Conservation (phyloP, 23 tunicate genomes). For the Botrylloides violaceus region DNA sequence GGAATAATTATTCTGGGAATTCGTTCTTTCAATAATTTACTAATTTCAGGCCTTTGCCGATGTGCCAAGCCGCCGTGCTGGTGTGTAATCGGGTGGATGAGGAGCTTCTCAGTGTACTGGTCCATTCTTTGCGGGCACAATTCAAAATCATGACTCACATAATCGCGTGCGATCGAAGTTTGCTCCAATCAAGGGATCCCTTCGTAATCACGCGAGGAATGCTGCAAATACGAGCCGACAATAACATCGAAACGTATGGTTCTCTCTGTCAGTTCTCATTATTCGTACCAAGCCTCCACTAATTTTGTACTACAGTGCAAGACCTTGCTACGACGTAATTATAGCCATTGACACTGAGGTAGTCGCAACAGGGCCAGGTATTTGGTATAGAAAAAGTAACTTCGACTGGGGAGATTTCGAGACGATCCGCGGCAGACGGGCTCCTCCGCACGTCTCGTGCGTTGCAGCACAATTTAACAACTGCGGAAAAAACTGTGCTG, state of each 20-base stretch:
- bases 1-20: not conserved
- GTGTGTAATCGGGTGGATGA: conserved; percentile 18
- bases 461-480: conserved; percentile 8
- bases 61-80: conserved; percentile 21
- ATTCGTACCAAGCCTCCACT: too few species aligned
- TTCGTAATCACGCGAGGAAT: conserved; percentile 21
- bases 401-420: conserved; percentile 21
- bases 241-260: conserved; percentile 14
- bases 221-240: conserved; percentile 18
- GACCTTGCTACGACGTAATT: conserved; percentile 22
- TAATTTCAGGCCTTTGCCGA: conserved; percentile 20
- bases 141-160: conserved; percentile 10
- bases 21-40: not conserved
- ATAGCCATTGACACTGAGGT: conserved; percentile 24
- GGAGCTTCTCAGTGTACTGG: conserved; percentile 6
- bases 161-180: conserved; percentile 13
- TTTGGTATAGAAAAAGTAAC: conserved; percentile 23
- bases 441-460: conserved; percentile 10
- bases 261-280: too few species aligned
- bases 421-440: not conserved
- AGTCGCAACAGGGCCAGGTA: conserved; percentile 12
- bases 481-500: not conserved
- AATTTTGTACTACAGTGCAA: not conserved
- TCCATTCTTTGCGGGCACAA: not conserved
- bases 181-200: conserved; percentile 10